Evolutionary conservation across 2,113 vertebrate species (phyloP).

Genomic region (Chaetura pelagica): DNA sequence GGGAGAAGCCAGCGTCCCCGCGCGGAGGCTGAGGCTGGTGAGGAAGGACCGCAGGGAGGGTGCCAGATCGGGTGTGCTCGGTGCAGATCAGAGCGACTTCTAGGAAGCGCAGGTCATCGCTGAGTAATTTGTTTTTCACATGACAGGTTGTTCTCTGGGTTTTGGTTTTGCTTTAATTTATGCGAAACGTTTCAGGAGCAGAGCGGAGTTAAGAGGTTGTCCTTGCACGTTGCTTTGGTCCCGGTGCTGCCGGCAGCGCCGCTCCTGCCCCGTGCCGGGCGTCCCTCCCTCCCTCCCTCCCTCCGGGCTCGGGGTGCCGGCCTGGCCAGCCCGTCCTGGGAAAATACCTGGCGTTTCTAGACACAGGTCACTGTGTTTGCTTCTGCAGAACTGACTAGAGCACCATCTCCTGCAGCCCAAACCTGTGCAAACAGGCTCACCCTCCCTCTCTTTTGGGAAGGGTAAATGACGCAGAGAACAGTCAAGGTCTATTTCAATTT

Average conservation of each 20-base stretch:
- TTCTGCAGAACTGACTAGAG: neutral
- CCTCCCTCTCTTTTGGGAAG: neutral
- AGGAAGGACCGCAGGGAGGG: neutral
- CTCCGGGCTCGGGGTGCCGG: neutral
- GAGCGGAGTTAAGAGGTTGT: neutral
- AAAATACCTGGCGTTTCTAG: neutral
- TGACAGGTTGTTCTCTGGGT: neutral
- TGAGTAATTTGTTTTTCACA: conserved; percentile 2
- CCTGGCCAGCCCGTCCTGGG: neutral
- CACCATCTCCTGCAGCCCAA: neutral
- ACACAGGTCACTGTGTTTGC: neutral
- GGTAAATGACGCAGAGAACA: neutral
- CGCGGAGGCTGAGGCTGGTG: neutral
- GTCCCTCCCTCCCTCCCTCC: fast-evolving
- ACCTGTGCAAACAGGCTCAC: neutral
- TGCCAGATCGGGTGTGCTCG: neutral
- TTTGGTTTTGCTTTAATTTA: conserved; percentile 41
- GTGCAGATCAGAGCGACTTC: neutral
- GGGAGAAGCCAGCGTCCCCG: neutral
- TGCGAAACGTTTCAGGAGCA: neutral
- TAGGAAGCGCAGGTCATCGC: conserved; percentile 3
- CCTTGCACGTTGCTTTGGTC: neutral
- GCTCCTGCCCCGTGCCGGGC: neutral
- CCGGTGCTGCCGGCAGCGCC: neutral
- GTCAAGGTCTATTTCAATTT: neutral